Evolutionary conservation across 2,888 invertebrate species (phyloP).

Genomic region (Globia sparganii): DNA sequence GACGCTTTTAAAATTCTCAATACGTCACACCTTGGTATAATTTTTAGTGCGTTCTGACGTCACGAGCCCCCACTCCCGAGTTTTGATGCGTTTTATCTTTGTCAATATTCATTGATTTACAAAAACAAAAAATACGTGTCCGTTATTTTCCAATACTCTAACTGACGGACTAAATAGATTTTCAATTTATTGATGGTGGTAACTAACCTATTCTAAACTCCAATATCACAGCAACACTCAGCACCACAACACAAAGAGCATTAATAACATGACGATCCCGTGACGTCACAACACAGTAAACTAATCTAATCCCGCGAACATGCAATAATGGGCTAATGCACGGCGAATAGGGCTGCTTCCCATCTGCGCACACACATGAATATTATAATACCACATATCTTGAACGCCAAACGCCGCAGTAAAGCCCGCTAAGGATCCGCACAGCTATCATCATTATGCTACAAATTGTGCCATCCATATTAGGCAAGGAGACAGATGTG

Average conservation of each 20-base stretch:
- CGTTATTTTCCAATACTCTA: no score
- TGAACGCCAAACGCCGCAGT: constrained; percentile 62
- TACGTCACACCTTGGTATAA: no score
- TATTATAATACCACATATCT: constrained; percentile 71
- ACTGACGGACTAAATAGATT: no score
- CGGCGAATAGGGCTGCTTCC: constrained; percentile 20
- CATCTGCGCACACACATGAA: constrained; percentile 66
- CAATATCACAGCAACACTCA: background rate
- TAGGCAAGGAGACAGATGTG: constrained; percentile 56
- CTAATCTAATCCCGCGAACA: constrained; percentile 50
- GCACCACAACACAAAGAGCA: constrained; percentile 41
- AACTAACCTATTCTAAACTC: constrained; percentile 2
- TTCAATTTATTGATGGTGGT: no score
- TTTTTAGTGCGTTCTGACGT: no score
- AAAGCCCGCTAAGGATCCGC: constrained; percentile 68
- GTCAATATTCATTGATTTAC: no score
- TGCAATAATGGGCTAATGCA: constrained; percentile 61
- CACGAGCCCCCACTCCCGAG: no score
- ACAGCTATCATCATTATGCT: constrained; percentile 74
- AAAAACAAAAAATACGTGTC: no score
- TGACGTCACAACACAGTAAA: constrained; percentile 49
- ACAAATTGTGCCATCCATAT: constrained; percentile 72
- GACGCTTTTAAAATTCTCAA: no score
- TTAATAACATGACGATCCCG: constrained; percentile 28
- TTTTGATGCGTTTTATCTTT: no score